Evolutionary conservation across 2,113 vertebrate species (phyloP), one percentile per base, ranked within the genome.

Genomic region (Donacobius atricapilla): DNA sequence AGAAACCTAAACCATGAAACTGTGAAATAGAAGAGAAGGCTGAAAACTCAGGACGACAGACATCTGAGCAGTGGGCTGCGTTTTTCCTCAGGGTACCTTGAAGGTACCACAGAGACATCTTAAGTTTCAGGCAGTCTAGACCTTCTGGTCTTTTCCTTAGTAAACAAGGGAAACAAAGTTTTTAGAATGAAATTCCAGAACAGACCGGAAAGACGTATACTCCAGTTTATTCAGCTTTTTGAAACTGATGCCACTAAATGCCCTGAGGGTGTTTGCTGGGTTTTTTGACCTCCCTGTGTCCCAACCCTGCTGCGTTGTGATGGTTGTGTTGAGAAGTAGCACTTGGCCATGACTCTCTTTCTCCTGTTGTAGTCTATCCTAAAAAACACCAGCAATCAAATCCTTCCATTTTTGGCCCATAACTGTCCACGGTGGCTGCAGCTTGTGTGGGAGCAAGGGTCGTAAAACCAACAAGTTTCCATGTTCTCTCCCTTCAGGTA

Each of bases 401-500:
- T 25, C 53, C 4, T 85, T 68, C 31, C 5, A 12, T 12, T 70
- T 78, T 47, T 76, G 85, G 31, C 53, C 61, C 31, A 4, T 70
- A 66, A 69, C 45, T 37, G 45, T 75, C 23, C 23, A 11, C 0
- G 0, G 35, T 7, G 3, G 10, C 44, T 88, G 42, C 2, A 3
- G n/a, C n/a, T 48, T n/a, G 22, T 3, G 1, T 40, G 39, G 53
- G 47, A 90, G 17, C 2, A 1, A 64, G 40, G 16, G 15, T 13
- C 28, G 14, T 63, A 47, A 73, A 92, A 12, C 60, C 37, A 90
- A 35, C 6, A 31, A 8, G 4, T 50, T 86, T 84, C 42, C 8
- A 1, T 37, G 19, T 94, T 87, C 56, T 96, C 22, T 89, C 53
- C 58, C 39, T 79, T 77, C 66, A 98, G 98, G 96, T 78, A 99